These are phyloP conservation scores for Brachyhypopomus gauderio DNA, from an alignment of 2,113 vertebrate genomes.

Conservation along the genomic window DNA sequence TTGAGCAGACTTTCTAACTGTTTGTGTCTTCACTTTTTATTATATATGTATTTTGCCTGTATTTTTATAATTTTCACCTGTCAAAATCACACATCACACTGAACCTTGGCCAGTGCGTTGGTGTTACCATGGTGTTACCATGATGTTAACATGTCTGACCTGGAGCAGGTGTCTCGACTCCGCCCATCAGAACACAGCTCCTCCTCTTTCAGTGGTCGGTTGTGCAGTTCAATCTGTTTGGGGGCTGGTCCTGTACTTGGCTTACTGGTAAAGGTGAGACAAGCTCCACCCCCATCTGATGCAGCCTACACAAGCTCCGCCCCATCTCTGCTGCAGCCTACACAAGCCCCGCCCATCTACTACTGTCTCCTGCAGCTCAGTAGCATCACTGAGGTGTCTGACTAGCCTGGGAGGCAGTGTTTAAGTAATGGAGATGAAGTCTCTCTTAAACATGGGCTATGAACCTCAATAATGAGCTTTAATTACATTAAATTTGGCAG, in stretches of 20 bases:
- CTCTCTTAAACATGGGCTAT: not conserved
- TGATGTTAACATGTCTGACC: not conserved
- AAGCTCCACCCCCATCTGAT: no score
- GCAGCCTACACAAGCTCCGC: no score
- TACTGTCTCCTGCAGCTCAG: not conserved
- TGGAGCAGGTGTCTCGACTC: not conserved
- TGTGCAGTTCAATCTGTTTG: no score
- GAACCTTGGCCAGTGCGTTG: not conserved
- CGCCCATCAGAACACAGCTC: no score
- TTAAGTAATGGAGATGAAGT: not conserved
- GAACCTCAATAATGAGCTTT: no score
- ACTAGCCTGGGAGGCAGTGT: not conserved
- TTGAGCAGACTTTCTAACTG: not conserved
- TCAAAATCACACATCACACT: not conserved
- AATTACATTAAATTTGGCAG: not conserved
- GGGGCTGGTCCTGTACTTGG: no score
- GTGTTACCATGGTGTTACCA: not conserved
- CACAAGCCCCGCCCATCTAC: not conserved
- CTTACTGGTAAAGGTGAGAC: no score
- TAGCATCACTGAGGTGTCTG: not conserved
- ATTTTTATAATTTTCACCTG: slow-evolving; percentile 2
- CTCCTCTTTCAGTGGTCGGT: no score
- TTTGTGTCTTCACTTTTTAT: slow-evolving; percentile 11
- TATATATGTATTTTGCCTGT: slow-evolving; percentile 25
- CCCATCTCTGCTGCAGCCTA: no score